Evolutionary conservation across 1,140 invertebrate genomes (phyloP), one percentile per base, ranked within the genome.

Genomic region (Scaptomyza hsui): DNA sequence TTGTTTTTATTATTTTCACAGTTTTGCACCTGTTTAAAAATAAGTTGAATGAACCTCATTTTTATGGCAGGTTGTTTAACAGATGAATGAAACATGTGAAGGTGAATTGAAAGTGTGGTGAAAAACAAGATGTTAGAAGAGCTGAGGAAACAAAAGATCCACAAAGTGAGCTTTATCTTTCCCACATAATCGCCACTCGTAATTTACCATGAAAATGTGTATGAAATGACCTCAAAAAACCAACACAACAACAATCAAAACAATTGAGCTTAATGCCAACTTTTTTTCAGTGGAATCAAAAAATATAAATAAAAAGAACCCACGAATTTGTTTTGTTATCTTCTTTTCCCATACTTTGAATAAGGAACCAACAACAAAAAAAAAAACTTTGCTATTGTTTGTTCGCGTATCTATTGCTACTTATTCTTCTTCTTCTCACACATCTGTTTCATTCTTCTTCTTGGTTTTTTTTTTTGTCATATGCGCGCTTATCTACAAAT

Each of bases 291-390:
- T 10, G 48, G 9, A 35, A 10, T 18, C 6, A 42, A 44, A 44
- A 19, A 19, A 16, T 5, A 52, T 16, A 15, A 55, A 37, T 62
- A 16, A 37, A 41, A 69, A 71, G 68, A 72, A 61, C 80, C 80
- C 80, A 85, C 80, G 56, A 53, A 65, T 63, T 68, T 68, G 62
- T 69, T 67, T 81, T 75, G 57, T 72, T 70, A 63, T 78, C 45
- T 60, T 78, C 45, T 60, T 65, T 85, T 83, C 80, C 63, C 80
- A 83, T 41, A 69, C 42, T 53, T 65, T 75, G 26, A 57, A 48
- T 62, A 47, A 44, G 19, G 21, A 63, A 48, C 16, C 16, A 5
- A 60, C 29, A 44, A 62, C n/a, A 13, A 24, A 51, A 55, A 15
- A 60, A 52, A 26, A 42, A 51, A 19, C 44, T 18, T 24, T 6